Conservation (phyloP, 2,888 invertebrate genomes). For the Eristalis pertinax region DNA sequence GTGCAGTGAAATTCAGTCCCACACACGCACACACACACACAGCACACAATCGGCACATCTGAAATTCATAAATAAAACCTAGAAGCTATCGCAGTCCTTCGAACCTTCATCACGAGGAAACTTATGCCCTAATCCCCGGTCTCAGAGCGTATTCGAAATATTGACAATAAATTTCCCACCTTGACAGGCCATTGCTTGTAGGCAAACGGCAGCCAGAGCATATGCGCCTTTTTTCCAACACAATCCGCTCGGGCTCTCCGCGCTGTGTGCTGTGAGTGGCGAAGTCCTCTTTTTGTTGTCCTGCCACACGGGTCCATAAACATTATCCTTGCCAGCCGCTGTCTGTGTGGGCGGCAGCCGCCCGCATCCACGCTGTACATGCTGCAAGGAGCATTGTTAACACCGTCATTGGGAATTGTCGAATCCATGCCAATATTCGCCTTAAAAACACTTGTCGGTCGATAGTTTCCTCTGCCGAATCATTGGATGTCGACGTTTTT, state of each 20-base stretch:
- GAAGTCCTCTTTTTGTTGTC: conserved; percentile 5
- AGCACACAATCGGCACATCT: conserved; percentile 7
- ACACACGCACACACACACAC: neutral
- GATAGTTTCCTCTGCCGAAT: conserved; percentile 35
- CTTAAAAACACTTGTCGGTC: conserved; percentile 63
- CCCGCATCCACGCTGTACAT: conserved; percentile 6
- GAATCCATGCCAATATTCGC: conserved; percentile 65
- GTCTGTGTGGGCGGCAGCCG: neutral
- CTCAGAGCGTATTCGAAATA: conserved; percentile 47
- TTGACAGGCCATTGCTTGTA: conserved; percentile 52
- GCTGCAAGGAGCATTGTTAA: conserved; percentile 63
- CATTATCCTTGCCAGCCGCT: conserved; percentile 24
- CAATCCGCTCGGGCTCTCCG: conserved; percentile 6
- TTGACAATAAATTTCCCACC: conserved; percentile 65
- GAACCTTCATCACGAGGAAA: conserved; percentile 32
- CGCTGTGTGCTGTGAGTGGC: no score
- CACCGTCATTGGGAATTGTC: conserved; percentile 70
- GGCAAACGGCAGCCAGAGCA: conserved; percentile 13
- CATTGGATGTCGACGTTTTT: neutral
- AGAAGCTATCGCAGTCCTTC: conserved; percentile 17
- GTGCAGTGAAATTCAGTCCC: conserved; percentile 7
- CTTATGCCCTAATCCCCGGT: conserved; percentile 32
- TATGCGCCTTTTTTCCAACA: conserved; percentile 11
- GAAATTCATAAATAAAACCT: conserved; percentile 55
- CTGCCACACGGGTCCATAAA: conserved; percentile 12